These are phyloP conservation scores for Myopa tessellatipennis DNA, from an alignment of 2,888 invertebrate genomes.

Conservation along the genomic window DNA sequence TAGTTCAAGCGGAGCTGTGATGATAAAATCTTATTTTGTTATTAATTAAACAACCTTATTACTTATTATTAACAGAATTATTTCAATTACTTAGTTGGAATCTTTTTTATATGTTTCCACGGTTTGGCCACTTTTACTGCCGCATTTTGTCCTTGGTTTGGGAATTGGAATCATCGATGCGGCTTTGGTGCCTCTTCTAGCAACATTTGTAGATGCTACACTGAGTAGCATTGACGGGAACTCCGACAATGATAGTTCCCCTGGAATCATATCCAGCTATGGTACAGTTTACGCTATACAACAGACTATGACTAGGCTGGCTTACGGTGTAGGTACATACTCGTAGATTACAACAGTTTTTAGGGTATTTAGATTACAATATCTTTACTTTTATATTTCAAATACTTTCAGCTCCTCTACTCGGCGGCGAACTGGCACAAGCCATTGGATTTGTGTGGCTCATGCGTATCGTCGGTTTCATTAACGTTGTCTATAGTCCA, in stretches of 20 bases:
- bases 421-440: slow-evolving; percentile 79
- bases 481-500: slow-evolving; percentile 78
- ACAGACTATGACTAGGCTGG: slow-evolving; percentile 83
- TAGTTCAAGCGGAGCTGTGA: too few relatives aligned
- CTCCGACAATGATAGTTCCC: slow-evolving; percentile 31
- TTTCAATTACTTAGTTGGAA: neutral
- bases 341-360: neutral
- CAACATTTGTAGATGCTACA: slow-evolving; percentile 75
- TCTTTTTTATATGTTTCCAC: too few relatives aligned
- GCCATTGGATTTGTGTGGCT: slow-evolving; percentile 80
- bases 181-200: slow-evolving; percentile 81
- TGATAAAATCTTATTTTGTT: too few relatives aligned
- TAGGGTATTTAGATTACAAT: neutral
- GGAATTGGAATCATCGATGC: slow-evolving; percentile 85
- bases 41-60: too few relatives aligned
- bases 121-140: slow-evolving; percentile 74
- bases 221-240: slow-evolving; percentile 58
- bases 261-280: slow-evolving; percentile 71
- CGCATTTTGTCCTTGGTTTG: slow-evolving; percentile 84
- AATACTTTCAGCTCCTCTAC: slow-evolving; percentile 74
- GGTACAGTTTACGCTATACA: slow-evolving; percentile 86
- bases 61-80: too few relatives aligned
- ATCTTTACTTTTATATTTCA: neutral
- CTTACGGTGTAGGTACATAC: slow-evolving; percentile 79
- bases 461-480: slow-evolving; percentile 77